Conservation (phyloP, 2,888 invertebrate species). For the Calephelis perditalis region DNA sequence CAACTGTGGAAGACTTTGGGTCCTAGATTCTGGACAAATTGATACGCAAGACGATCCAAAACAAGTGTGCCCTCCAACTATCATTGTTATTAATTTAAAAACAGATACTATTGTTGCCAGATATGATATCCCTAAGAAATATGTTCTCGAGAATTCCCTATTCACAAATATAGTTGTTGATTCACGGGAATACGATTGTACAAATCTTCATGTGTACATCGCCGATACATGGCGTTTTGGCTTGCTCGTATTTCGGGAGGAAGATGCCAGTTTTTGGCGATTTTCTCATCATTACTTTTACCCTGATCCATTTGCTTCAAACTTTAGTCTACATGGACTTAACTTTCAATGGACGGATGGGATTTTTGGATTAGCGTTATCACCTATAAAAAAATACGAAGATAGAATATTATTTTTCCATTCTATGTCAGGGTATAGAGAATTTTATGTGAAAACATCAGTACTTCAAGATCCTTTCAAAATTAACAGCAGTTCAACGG, state of each 20-base stretch:
- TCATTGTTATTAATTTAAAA: slow-evolving; percentile 83
- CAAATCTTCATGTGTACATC: slow-evolving; percentile 81
- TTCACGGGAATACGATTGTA: slow-evolving; percentile 76
- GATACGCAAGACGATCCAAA: slow-evolving; percentile 81
- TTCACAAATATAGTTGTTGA: slow-evolving; percentile 84
- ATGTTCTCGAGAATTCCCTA: slow-evolving; percentile 82
- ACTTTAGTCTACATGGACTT: slow-evolving; percentile 85
- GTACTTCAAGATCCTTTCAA: slow-evolving; percentile 78
- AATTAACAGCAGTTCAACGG: slow-evolving; percentile 48
- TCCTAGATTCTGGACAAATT: slow-evolving; percentile 88
- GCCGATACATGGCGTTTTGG: slow-evolving; percentile 85
- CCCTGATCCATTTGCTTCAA: slow-evolving; percentile 85
- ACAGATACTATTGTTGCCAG: slow-evolving; percentile 80
- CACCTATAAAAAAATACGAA: slow-evolving; percentile 66
- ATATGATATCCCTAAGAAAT: slow-evolving; percentile 81
- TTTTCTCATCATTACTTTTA: slow-evolving; percentile 83
- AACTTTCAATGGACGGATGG: slow-evolving; percentile 92
- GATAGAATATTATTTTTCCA: slow-evolving; percentile 87
- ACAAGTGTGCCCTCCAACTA: slow-evolving; percentile 85
- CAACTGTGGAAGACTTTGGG: slow-evolving; percentile 87
- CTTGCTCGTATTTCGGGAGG: slow-evolving; percentile 79
- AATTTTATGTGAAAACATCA: slow-evolving; percentile 84
- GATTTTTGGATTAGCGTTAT: slow-evolving; percentile 85
- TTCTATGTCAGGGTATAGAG: slow-evolving; percentile 88
- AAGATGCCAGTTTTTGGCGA: slow-evolving; percentile 78